These are phyloP conservation scores for Notamacropus eugenii DNA, from an alignment of 2,797 vertebrate species.

Conservation along the genomic window DNA sequence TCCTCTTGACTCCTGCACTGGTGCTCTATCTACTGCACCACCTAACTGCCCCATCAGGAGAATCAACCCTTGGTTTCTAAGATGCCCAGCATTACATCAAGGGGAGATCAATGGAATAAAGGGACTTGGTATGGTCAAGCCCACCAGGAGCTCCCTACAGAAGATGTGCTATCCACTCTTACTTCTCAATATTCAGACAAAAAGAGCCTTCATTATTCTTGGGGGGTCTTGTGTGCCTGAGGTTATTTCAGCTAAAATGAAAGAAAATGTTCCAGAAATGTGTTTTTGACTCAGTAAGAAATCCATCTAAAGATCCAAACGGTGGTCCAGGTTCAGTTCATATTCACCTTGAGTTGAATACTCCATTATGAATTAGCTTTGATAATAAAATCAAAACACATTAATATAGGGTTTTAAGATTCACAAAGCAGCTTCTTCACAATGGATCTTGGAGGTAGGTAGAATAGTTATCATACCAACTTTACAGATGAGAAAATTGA, in stretches of 20 bases:
- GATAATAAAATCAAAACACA: not conserved
- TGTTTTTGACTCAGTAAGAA: not conserved
- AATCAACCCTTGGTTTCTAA: not conserved
- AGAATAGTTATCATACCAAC: not conserved
- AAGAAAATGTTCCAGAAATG: not conserved
- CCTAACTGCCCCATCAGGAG: not conserved
- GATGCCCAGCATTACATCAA: not conserved
- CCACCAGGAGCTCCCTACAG: not conserved
- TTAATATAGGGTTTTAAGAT: not conserved
- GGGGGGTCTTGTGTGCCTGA: not conserved
- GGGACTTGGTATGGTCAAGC: not conserved
- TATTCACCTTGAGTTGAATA: not conserved
- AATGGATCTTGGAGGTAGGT: not conserved
- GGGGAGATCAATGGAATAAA: not conserved
- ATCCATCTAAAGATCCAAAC: not conserved
- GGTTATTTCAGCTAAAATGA: not conserved
- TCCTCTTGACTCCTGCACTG: too few relatives aligned
- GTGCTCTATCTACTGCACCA: too few relatives aligned
- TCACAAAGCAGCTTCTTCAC: not conserved
- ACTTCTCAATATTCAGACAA: not conserved
- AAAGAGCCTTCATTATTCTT: not conserved
- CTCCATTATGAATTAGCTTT: not conserved
- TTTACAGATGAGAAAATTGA: not conserved
- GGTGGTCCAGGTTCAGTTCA: not conserved
- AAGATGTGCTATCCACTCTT: not conserved